Percentiles rank a stretch among this genome's conserved stretches.
These are phyloP conservation scores for Oenanthe oenanthe DNA, from an alignment of 2,113 vertebrate species.

Conservation along the genomic window DNA sequence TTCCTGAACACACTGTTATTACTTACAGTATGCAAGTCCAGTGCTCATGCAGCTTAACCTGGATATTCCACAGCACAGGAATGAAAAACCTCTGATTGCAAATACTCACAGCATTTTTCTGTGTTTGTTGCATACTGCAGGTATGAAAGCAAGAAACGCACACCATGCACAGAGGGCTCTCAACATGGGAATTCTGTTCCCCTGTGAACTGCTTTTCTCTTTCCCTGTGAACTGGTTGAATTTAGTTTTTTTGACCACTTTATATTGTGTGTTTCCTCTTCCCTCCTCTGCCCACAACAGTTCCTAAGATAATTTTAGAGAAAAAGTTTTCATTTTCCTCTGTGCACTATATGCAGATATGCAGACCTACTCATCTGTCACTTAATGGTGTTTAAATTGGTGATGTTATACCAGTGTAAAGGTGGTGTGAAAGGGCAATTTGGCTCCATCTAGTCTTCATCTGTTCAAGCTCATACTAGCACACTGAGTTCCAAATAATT, in stretches of 20 bases:
- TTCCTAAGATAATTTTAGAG: neutral
- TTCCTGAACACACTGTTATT: neutral
- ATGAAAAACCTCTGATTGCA: neutral
- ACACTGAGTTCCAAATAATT: slow-evolving; percentile 59
- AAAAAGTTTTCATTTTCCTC: neutral
- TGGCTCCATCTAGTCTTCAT: slow-evolving; percentile 33
- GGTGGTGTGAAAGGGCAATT: slow-evolving; percentile 64
- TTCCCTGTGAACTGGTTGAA: neutral
- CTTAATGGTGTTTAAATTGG: neutral
- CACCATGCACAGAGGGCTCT: neutral
- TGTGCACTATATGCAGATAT: neutral
- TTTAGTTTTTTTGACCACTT: neutral
- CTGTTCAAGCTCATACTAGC: slow-evolving; percentile 62
- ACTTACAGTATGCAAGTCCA: fast-evolving
- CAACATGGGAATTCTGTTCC: neutral
- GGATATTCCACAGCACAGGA: neutral
- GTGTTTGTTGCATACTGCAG: neutral
- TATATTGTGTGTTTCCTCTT: neutral
- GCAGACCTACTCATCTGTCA: neutral
- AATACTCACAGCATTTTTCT: neutral
- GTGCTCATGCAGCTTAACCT: neutral
- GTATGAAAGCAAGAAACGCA: neutral
- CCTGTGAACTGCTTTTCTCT: fast-evolving
- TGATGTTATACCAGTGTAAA: slow-evolving; percentile 14
- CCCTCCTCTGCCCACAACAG: neutral